These are phyloP conservation scores for Phragmatobia fuliginosa DNA, from an alignment of 2,888 invertebrate genomes.

Conservation along the genomic window DNA sequence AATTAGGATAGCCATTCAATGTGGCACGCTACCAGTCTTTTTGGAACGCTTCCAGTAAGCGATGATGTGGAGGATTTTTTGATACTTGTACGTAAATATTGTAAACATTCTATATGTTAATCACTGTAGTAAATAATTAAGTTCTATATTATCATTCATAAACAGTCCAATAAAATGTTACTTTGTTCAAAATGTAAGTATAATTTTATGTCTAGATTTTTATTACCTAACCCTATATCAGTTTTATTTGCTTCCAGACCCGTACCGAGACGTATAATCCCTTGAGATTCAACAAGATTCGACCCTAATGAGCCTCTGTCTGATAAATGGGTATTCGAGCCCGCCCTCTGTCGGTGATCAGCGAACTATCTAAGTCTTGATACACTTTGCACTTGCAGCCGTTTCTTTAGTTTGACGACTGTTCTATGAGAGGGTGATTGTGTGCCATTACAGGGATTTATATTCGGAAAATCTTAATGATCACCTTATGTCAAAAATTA, in stretches of 20 bases:
- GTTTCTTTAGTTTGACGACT: constrained; percentile 29
- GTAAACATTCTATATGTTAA: no score
- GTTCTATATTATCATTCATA: no score
- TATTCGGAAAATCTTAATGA: neutral
- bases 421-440: constrained; percentile 14
- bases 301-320: constrained; percentile 78
- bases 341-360: constrained; percentile 82
- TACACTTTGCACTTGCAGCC: constrained; percentile 53
- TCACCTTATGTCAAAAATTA: no score
- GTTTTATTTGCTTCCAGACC: constrained; percentile 53
- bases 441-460: neutral
- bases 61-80: no score
- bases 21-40: no score
- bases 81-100: no score
- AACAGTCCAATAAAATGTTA: no score
- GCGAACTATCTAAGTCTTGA: constrained; percentile 68
- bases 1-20: no score
- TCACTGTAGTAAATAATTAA: no score
- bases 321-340: constrained; percentile 77
- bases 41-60: no score
- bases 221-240: constrained; percentile 31
- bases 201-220: neutral
- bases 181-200: neutral
- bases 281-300: constrained; percentile 75
- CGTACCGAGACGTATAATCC: constrained; percentile 74